A percentile compares a stretch with the other conserved stretches of the same genome.
Evolutionary conservation across 2,797 vertebrate genomes (phyloP).

Genomic region (Masticophis lateralis): DNA sequence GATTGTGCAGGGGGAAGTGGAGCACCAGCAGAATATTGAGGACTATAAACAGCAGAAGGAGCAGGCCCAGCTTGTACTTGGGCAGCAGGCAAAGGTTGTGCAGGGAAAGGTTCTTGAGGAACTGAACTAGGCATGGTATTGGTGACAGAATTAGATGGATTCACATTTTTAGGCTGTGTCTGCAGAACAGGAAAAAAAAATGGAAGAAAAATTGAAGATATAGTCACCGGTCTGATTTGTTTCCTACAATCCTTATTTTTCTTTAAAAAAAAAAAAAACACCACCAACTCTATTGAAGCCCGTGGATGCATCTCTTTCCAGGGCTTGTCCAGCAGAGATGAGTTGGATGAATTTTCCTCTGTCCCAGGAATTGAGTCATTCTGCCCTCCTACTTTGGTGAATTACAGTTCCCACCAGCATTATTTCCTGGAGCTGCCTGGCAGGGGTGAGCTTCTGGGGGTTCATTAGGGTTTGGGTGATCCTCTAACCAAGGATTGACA

Average conservation of each 20-base stretch:
- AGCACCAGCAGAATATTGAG: neutral
- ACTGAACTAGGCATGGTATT: neutral
- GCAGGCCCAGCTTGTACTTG: neutral
- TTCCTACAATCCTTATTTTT: neutral
- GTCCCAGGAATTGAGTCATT: neutral
- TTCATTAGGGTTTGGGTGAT: too few species aligned
- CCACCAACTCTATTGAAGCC: neutral
- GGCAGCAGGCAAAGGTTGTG: neutral
- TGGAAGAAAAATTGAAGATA: neutral
- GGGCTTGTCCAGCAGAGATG: neutral
- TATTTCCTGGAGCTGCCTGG: neutral
- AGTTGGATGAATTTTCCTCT: neutral
- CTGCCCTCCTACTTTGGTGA: neutral
- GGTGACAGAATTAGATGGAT: neutral
- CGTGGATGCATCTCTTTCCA: neutral
- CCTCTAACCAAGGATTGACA: too few species aligned
- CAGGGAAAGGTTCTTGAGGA: neutral
- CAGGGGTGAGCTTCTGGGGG: too few species aligned
- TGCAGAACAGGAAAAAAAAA: neutral
- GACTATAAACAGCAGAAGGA: neutral
- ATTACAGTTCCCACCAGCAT: neutral
- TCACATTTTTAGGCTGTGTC: neutral
- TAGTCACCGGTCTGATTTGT: neutral
- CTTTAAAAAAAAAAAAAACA: neutral
- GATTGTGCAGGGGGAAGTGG: neutral